Conservation (phyloP, 37 sponge, comb jelly and placozoan species). For the Crambe crambe region DNA sequence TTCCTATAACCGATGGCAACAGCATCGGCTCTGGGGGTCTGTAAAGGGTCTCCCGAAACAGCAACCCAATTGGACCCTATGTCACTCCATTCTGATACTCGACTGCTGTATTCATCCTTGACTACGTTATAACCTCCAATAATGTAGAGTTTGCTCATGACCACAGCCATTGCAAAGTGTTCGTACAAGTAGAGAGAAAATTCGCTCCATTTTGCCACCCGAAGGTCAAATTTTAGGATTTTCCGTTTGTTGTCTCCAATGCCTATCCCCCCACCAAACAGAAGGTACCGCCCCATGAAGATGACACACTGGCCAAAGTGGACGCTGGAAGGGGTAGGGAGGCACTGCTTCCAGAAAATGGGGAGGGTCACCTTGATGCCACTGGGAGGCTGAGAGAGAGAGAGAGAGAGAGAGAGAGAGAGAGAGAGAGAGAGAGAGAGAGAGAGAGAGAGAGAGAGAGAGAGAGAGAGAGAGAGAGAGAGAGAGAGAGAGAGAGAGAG, state of each 20-base stretch:
- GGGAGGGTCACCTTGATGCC: conserved; percentile 13
- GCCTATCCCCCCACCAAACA: conserved; percentile 25
- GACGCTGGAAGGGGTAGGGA: not conserved
- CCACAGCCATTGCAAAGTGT: conserved; percentile 40
- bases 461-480: too few species aligned
- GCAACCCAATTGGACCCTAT: conserved; percentile 12
- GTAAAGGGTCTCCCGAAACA: not conserved
- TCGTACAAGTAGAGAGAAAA: conserved; percentile 3
- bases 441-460: too few species aligned
- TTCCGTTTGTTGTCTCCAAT: conserved; percentile 11
- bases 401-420: not conserved
- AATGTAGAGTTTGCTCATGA: conserved; percentile 11
- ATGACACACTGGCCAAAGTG: conserved; percentile 33
- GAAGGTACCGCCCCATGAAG: conserved; percentile 3
- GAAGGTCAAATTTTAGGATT: conserved; percentile 24
- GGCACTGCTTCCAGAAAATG: conserved; percentile 11
- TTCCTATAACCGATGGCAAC: conserved; percentile 14
- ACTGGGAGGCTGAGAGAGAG: conserved; percentile 26
- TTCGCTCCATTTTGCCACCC: not conserved
- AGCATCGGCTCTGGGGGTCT: conserved; percentile 12
- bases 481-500: too few species aligned
- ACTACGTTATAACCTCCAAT: conserved; percentile 36
- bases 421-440: not conserved
- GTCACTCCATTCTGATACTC: conserved; percentile 18
- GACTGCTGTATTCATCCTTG: conserved; percentile 30